Evolutionary conservation across 2,797 vertebrate genomes (phyloP), one percentile per base, ranked within the genome.

Genomic region (Peromyscus nudipes): DNA sequence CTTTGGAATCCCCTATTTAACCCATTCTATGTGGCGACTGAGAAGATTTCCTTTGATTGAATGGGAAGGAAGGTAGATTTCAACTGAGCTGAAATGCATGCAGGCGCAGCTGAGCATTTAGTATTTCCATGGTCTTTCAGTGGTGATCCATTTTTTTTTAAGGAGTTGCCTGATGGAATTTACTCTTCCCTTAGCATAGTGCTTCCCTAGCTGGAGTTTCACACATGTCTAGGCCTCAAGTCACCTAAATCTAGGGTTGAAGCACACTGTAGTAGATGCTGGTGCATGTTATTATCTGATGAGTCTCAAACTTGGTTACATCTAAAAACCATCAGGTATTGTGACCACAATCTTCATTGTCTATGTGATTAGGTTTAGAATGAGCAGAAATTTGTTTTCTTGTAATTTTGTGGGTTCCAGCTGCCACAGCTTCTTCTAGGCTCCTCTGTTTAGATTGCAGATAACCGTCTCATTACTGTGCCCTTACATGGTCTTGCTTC

Each of bases 301-400:
- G 23, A 65, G 37, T 77, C 46, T 81, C 43, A 84, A 65, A 80
- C 34, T 37, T 62, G 37, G 73, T 71, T 90, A 76, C 46, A 46
- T 40, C 62, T 65, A 84, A 95, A 89, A 73, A 79, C 64, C 29
- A 81, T 31, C 64, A 5, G 46, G 7, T 31, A 73, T 89, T 57
- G 3, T 88, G 52, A 43, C 55, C 25, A 73, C 40, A 75, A 60
- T 75, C n/a, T 88, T 40, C 8, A 17, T 11, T 46, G 37, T 76
- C 71, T 46, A 12, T 60, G 10, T 89, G 37, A 46, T 29, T 62
- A 11, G 10, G 17, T 57, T 89, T 89, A 46, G 37, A 76, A 89
- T 62, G 6, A 76, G 29, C 25, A 76, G 19, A 76, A 43, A 37
- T 86, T 71, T 75, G 43, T 93, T 93, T 96, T 83, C 75, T 86